Conservation (phyloP, 1,140 invertebrate genomes). For the Lordiphosa collinella region DNA sequence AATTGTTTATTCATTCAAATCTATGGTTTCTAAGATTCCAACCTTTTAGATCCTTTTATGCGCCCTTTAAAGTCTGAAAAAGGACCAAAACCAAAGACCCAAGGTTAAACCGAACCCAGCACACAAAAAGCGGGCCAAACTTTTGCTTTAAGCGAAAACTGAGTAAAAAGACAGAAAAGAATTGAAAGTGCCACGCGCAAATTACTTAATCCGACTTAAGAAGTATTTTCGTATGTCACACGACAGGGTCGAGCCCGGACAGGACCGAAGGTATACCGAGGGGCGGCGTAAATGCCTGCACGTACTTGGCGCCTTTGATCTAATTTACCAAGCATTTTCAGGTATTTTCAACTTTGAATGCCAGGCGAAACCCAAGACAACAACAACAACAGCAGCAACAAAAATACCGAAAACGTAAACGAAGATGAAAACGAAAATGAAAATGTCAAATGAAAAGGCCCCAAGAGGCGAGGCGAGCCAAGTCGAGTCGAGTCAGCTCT, state of each 20-base stretch:
- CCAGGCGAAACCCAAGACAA: constrained; percentile 57
- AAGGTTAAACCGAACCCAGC: neutral
- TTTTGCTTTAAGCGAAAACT: neutral
- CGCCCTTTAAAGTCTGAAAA: constrained; percentile 11
- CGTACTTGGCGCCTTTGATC: constrained; percentile 64
- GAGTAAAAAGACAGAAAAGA: constrained; percentile 11
- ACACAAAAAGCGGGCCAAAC: neutral
- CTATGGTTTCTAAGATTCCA: constrained; percentile 38
- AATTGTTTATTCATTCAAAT: constrained; percentile 71
- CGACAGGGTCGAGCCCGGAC: neutral
- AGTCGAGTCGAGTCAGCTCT: neutral
- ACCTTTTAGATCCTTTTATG: constrained; percentile 4
- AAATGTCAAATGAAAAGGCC: constrained; percentile 62
- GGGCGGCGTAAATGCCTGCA: constrained; percentile 52
- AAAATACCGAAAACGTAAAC: constrained; percentile 3
- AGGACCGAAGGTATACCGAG: neutral
- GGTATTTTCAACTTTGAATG: constrained; percentile 73
- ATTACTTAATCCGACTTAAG: constrained; percentile 75
- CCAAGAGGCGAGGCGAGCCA: constrained; percentile 5
- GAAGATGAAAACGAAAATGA: constrained; percentile 55
- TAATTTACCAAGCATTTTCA: constrained; percentile 75
- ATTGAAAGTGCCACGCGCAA: constrained; percentile 70
- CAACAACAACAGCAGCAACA: constrained; percentile 32
- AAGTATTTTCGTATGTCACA: constrained; percentile 53
- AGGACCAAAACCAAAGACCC: neutral